Evolutionary conservation across 2,797 vertebrate genomes (phyloP).

Genomic region (Crax fasciolata): DNA sequence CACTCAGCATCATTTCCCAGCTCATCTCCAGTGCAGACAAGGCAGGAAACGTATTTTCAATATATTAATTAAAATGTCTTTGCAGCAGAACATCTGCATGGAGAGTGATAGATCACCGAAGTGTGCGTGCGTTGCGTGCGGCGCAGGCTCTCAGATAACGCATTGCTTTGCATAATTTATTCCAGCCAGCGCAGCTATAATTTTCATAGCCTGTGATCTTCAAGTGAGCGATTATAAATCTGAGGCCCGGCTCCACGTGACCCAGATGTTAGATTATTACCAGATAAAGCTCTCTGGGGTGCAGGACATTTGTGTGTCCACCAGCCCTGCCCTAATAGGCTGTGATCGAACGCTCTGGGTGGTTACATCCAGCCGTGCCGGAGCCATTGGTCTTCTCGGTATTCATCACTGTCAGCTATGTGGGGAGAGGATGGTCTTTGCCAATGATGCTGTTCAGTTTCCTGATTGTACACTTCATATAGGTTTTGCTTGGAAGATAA

Average conservation of each 20-base stretch:
- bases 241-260: not conserved
- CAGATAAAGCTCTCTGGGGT: not conserved
- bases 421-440: not conserved
- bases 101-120: conserved; percentile 63
- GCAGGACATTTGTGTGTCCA: accelerated
- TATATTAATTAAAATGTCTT: conserved; percentile 79
- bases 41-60: conserved; percentile 70
- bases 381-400: not conserved
- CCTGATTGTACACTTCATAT: conserved; percentile 1
- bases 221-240: conserved; percentile 48
- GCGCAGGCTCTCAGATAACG: conserved; percentile 71
- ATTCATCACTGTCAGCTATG: not conserved
- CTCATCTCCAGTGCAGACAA: conserved; percentile 60
- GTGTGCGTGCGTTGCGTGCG: not conserved
- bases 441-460: not conserved
- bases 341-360: not conserved
- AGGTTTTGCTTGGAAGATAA: conserved; percentile 62
- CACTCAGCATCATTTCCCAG: conserved; percentile 16
- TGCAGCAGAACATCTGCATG: conserved; percentile 77
- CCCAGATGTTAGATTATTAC: not conserved
- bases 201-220: conserved; percentile 68
- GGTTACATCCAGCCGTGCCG: not conserved
- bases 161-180: conserved; percentile 79
- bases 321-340: not conserved
- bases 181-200: conserved; percentile 68